A percentile compares a stretch with the other conserved stretches of the same genome.
Conservation (phyloP, 1,140 invertebrate genomes). For the Brachionus plicatilis region DNA sequence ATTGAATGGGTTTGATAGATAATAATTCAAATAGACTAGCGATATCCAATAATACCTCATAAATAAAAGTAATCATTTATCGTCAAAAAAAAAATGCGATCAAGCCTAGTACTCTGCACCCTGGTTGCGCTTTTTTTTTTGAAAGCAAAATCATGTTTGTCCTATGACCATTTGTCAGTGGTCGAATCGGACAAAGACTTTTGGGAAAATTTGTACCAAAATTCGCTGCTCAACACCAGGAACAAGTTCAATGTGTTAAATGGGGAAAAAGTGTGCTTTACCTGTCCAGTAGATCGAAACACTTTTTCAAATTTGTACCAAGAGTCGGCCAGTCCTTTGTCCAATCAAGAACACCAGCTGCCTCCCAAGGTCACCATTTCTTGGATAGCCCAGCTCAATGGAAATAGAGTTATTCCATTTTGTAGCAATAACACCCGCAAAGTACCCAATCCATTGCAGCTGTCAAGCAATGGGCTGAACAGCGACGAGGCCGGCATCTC, state of each 20-base stretch:
- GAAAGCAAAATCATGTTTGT: not conserved
- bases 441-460: not conserved
- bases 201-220: conserved; percentile 17
- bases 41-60: not conserved
- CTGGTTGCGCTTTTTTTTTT: not conserved
- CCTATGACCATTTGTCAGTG: not conserved
- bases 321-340: not conserved
- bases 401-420: conserved; percentile 23
- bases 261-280: conserved; percentile 30
- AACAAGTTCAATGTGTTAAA: conserved; percentile 22
- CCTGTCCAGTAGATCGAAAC: conserved; percentile 6
- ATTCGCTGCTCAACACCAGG: not conserved
- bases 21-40: not conserved
- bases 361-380: conserved; percentile 11
- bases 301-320: conserved; percentile 23
- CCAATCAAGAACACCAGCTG: not conserved
- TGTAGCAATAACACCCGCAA: conserved; percentile 34
- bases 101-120: not conserved
- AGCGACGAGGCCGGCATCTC: not conserved
- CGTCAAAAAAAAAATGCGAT: not conserved
- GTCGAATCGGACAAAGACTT: not conserved
- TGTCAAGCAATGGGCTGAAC: conserved; percentile 10
- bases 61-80: not conserved
- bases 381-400: conserved; percentile 8
- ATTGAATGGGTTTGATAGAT: not conserved